phyloP scores from a whole-genome alignment of 2,888 invertebrate species.

The Ptilodon capucinus region DNA sequence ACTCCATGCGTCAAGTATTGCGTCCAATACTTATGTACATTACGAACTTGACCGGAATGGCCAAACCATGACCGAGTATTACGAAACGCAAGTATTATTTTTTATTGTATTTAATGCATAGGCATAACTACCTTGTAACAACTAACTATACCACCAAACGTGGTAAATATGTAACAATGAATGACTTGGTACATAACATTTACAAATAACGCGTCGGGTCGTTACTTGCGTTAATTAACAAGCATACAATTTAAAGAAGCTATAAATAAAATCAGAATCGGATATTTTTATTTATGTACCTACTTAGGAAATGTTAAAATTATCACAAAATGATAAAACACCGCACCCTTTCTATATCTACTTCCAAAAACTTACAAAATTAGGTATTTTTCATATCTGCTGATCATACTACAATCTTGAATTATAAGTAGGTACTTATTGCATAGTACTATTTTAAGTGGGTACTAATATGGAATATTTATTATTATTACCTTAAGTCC shows the following conservation, averaged over 20 bases:
- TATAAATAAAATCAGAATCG: no score
- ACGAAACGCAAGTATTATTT: slow-evolving; percentile 2
- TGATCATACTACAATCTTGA: no score
- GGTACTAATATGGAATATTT: no score
- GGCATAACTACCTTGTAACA: background rate
- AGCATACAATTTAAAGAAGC: no score
- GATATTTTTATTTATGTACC: no score
- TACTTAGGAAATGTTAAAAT: no score
- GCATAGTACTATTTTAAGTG: no score
- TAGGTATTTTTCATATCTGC: no score
- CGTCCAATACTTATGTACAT: slow-evolving; percentile 9
- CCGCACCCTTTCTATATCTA: no score
- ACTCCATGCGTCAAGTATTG: slow-evolving; percentile 11
- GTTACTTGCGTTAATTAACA: slow-evolving; percentile 21
- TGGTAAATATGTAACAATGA: slow-evolving; percentile 8
- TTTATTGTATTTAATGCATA: background rate
- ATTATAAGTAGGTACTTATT: no score
- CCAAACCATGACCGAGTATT: slow-evolving; percentile 33
- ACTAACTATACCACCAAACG: background rate
- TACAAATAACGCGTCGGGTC: slow-evolving; percentile 6
- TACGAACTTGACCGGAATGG: slow-evolving; percentile 37
- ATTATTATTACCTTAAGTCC: slow-evolving; percentile 84
- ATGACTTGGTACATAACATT: slow-evolving; percentile 1
- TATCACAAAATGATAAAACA: no score
- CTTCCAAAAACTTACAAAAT: no score